Base-by-base conservation (phyloP, 2,113 vertebrate genomes). In the Rhinopithecus roxellana region DNA sequence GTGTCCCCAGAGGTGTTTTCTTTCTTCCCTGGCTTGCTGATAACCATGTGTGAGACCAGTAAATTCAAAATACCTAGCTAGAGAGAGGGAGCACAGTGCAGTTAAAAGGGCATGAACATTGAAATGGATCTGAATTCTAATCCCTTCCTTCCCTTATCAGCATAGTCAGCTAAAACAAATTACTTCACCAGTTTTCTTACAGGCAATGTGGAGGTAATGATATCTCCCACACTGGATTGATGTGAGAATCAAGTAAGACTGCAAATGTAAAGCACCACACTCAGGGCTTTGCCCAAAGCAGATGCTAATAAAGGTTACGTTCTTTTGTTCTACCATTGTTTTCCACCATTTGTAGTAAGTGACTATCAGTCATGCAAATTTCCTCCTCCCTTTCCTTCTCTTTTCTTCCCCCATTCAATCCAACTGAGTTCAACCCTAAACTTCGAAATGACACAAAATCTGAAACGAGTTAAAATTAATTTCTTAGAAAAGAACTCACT, bases 401-500 rank as follows among this genome's bases (percentile, higher is more conserved):
- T 8, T 83, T 32, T n/a, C 43, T 3, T 14, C 25, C 35, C 10
- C n/a, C 32, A 5, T n/a, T 18, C 67, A 69, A 69, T 69, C 6
- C 32, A 67, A 14, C 12, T 67, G 32, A 35, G 6, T 7, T 69
- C 67, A 69, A 69, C 35, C n/a, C 67, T 79, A 64, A 74, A 89
- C 45, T 72, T 79, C 9, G 25, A 92, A 88, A 57, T 43, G 18
- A 23, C 67, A 89, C 35, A 17, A 81, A 70, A 81, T 93, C 43
- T 43, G n/a, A 96, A 85, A 96, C 18, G 84, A 72, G 43, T 48
- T 45, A 70, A 14, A 75, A 18, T 45, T 16, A 48, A 79, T 61
- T 89, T 80, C 45, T 92, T 70, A 18, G 18, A 79, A 88, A 92
- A 12, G 38, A 92, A 85, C 22, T 77, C 72, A 52, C 30, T 81